Evolutionary conservation across 2,797 vertebrate genomes (phyloP).

Genomic region (Sciurus vulgaris): DNA sequence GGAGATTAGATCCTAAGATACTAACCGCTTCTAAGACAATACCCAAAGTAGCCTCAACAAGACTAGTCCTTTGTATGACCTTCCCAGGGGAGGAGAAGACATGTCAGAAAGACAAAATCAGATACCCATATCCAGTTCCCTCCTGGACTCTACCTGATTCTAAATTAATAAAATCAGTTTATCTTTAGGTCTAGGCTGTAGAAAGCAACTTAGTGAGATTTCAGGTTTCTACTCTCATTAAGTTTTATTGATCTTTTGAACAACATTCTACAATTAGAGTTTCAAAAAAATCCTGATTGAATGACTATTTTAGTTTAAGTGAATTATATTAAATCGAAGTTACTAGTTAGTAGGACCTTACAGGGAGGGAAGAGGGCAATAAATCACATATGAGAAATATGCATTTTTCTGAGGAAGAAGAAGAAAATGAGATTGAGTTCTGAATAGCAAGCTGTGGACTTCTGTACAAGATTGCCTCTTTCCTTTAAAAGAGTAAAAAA

Average conservation of each 20-base stretch:
- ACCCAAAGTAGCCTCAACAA: neutral
- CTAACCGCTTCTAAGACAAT: neutral
- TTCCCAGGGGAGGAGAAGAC: neutral
- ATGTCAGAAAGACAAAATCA: neutral
- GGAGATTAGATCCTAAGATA: neutral
- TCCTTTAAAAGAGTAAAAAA: conserved; percentile 44
- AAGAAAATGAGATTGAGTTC: neutral
- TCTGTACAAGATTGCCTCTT: neutral
- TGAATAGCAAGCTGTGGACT: conserved; percentile 37
- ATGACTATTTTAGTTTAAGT: conserved; percentile 47
- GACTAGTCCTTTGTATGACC: neutral
- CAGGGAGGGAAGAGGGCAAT: neutral
- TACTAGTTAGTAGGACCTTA: neutral
- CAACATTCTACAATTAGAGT: neutral
- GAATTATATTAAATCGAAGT: neutral
- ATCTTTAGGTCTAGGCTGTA: neutral
- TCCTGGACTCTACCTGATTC: neutral
- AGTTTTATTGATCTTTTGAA: conserved; percentile 35
- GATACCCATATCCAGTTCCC: neutral
- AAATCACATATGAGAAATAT: neutral
- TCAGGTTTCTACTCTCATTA: neutral
- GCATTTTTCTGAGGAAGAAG: conserved; percentile 17
- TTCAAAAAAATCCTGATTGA: neutral
- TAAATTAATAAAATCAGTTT: conserved; percentile 6
- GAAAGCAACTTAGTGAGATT: neutral